These are phyloP conservation scores for Taenaris catops DNA, from an alignment of 2,888 invertebrate genomes.

Conservation along the genomic window DNA sequence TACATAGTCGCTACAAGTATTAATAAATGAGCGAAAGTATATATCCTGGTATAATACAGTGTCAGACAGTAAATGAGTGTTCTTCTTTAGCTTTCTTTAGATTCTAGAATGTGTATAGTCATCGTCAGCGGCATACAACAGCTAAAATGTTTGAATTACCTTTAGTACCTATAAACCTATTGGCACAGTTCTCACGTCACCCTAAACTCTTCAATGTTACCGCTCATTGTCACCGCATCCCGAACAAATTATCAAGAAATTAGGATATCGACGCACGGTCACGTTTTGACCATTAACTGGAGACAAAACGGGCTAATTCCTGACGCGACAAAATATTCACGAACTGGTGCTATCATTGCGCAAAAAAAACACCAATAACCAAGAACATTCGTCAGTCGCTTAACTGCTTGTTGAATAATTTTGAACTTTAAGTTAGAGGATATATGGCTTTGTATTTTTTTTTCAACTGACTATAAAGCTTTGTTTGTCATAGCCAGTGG, in stretches of 20 bases:
- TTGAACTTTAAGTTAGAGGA: constrained; percentile 17
- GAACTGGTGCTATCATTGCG: constrained; percentile 72
- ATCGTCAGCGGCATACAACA: no score
- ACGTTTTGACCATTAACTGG: constrained; percentile 73
- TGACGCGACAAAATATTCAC: constrained; percentile 68
- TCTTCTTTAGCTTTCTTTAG: no score
- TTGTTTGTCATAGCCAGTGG: constrained; percentile 34
- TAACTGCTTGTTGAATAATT: constrained; percentile 8
- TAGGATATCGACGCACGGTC: constrained; percentile 61
- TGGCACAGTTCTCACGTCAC: constrained; percentile 14
- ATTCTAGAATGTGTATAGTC: no score
- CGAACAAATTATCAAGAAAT: constrained; percentile 66
- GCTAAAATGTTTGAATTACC: no score
- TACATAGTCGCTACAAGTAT: no score
- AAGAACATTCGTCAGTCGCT: constrained; percentile 25
- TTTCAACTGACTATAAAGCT: constrained; percentile 28
- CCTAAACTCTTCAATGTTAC: constrained; percentile 43
- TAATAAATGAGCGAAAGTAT: no score
- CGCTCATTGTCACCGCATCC: constrained; percentile 63
- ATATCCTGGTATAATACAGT: no score
- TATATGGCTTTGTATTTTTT: no score
- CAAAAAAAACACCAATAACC: constrained; percentile 56
- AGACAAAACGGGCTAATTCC: constrained; percentile 77
- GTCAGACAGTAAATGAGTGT: no score
- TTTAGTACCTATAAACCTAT: neutral